Percentiles rank a stretch among this genome's conserved stretches.
These are phyloP conservation scores for Drosophila sechellia DNA, from an alignment of 1,140 invertebrate species.

Conservation along the genomic window DNA sequence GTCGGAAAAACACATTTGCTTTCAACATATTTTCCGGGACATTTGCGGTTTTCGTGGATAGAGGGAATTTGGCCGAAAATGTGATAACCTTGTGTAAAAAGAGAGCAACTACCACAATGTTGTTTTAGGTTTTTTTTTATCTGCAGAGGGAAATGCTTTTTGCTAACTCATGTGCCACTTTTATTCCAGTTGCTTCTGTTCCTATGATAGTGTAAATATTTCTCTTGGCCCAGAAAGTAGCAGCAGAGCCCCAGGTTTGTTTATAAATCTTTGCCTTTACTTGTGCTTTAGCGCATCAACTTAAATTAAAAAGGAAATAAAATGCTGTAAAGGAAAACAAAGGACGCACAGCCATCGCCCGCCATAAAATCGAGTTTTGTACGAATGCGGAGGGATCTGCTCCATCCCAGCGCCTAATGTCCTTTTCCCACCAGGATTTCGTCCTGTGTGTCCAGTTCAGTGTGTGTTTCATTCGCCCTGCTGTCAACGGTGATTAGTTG, in stretches of 20 bases:
- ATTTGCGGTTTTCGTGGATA: slow-evolving; percentile 25
- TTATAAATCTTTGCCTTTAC: slow-evolving; percentile 78
- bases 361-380: slow-evolving; percentile 56
- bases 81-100: slow-evolving; percentile 16
- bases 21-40: slow-evolving; percentile 26
- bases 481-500: slow-evolving; percentile 75
- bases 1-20: slow-evolving; percentile 18
- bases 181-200: slow-evolving; percentile 18
- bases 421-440: slow-evolving; percentile 34
- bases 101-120: slow-evolving; percentile 10
- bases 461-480: slow-evolving; percentile 53
- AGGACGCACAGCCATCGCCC: slow-evolving; percentile 8
- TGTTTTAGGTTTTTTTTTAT: slow-evolving; percentile 18
- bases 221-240: slow-evolving; percentile 41
- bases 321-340: slow-evolving; percentile 46
- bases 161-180: slow-evolving; percentile 34
- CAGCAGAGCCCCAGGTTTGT: slow-evolving; percentile 36
- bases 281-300: slow-evolving; percentile 75
- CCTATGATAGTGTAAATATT: slow-evolving; percentile 61
- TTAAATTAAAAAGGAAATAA: slow-evolving; percentile 73
- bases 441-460: slow-evolving; percentile 40
- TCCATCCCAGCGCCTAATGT: slow-evolving; percentile 12
- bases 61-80: slow-evolving; percentile 39
- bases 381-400: slow-evolving; percentile 8
- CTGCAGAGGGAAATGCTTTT: slow-evolving; percentile 23